Evolutionary conservation across 2,113 vertebrate species (phyloP), one percentile per base, ranked within the genome.

Genomic region (Lates calcarifer): DNA sequence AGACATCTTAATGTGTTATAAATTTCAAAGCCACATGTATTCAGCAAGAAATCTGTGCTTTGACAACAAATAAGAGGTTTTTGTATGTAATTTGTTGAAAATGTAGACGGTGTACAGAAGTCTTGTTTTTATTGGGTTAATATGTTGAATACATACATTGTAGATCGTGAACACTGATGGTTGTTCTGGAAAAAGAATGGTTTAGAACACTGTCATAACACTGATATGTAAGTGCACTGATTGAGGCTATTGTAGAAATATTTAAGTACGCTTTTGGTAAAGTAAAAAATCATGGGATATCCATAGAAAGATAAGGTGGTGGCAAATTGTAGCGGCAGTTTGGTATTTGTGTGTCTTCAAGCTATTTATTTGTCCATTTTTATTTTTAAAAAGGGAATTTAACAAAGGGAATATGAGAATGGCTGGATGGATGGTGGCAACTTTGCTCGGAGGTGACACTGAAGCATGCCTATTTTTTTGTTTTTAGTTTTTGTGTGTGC

Each of bases 381-480:
- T 2, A 65, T 57, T 82, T 79, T 49, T 0, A 10, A 8, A 62
- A 68, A 65, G 20, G 58, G 39, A 71, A 68, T 78, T 68, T 67
- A 22, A 58, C 6, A 63, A 67, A 73, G 26, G 47, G 57, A 79
- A 33, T 28, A 35, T 72, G 43, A 45, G 29, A 67, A 24, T 71
- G 53, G 56, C 10, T 60, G 12, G 53, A 29, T 39, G 14, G 41
- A 53, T 72, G 43, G 18, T 63, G 51, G 58, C 53, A 60, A 41
- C 35, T 41, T 77, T 73, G 43, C 22, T 70, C 57, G 58, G 14
- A 55, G 41, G 24, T 49, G 31, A 82, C 20, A 64, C 76, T 47
- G 76, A 66, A 79, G 83, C 89, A 89, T 89, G 87, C 51, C 28
- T 57, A 24, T 61, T 13, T 37, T 72, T 58, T 12, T 37, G 13